A percentile compares a stretch with the other conserved stretches of the same genome.
Conservation (phyloP, 2,888 invertebrate species). For the Acholoe squamosa region DNA sequence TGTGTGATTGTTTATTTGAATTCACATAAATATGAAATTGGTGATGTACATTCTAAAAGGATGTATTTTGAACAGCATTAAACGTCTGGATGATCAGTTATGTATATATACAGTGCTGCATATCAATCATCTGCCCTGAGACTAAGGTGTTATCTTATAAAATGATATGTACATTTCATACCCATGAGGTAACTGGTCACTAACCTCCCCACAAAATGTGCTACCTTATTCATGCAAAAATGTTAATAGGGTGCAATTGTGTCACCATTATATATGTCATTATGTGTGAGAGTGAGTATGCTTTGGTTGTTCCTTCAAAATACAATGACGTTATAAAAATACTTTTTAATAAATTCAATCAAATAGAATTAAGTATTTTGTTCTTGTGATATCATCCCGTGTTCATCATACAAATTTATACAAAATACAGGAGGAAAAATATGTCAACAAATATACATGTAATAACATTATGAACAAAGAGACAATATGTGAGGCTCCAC, state of each 20-base stretch:
- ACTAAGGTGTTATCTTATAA: slow-evolving; percentile 7
- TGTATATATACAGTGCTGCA: slow-evolving; percentile 50
- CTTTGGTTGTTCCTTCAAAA: slow-evolving; percentile 22
- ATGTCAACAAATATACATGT: slow-evolving; percentile 3
- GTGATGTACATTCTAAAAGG: slow-evolving; percentile 19
- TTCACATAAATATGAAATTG: slow-evolving; percentile 40
- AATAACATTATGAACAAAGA: slow-evolving; percentile 3
- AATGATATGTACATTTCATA: background rate
- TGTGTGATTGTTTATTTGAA: slow-evolving; percentile 8
- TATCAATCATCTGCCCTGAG: slow-evolving; percentile 49
- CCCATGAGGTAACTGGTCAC: slow-evolving; percentile 18
- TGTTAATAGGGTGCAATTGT: background rate
- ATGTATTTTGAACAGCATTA: slow-evolving; percentile 25
- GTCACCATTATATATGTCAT: background rate
- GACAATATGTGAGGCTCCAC: too few species aligned
- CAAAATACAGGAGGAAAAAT: background rate
- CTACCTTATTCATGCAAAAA: background rate
- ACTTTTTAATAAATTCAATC: background rate
- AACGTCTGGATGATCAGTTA: background rate
- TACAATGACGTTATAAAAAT: slow-evolving; percentile 4
- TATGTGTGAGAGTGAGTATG: background rate
- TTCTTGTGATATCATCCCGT: background rate
- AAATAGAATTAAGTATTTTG: background rate
- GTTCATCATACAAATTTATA: background rate
- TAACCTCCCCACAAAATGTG: background rate